Conservation (phyloP, 2,888 invertebrate genomes). For the Plagodis pulveraria region DNA sequence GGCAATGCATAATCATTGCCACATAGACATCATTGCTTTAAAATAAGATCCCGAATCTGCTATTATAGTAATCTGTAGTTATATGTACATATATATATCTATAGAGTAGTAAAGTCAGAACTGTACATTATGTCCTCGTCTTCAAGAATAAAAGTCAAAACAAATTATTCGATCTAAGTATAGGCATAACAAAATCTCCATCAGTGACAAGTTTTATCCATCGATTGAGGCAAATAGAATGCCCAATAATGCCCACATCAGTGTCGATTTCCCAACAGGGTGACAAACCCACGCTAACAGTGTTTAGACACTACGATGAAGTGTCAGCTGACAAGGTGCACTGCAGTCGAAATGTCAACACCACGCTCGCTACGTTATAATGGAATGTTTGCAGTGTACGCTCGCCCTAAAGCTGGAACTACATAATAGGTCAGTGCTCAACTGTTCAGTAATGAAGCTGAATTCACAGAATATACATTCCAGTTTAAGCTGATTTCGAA, state of each 20-base stretch:
- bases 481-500: too few relatives aligned
- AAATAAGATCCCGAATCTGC: too few relatives aligned
- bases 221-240: slow-evolving; percentile 10
- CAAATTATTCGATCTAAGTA: too few relatives aligned
- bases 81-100: too few relatives aligned
- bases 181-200: neutral
- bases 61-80: too few relatives aligned
- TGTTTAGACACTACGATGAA: slow-evolving; percentile 32
- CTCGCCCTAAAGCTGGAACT: slow-evolving; percentile 17
- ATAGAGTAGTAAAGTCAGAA: too few relatives aligned
- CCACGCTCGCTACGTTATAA: slow-evolving; percentile 41
- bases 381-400: slow-evolving; percentile 32
- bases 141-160: too few relatives aligned
- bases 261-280: slow-evolving; percentile 22
- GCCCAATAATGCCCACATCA: slow-evolving; percentile 2
- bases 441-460: too few relatives aligned
- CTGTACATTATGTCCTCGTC: too few relatives aligned
- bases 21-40: too few relatives aligned
- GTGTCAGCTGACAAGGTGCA: slow-evolving; percentile 40
- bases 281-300: slow-evolving; percentile 28
- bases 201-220: slow-evolving; percentile 7
- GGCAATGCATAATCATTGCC: too few relatives aligned
- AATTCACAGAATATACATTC: too few relatives aligned
- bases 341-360: slow-evolving; percentile 51
- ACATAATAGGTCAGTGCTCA: neutral